Conservation (phyloP, 2,113 vertebrate species). For the Nerophis lumbriciformis region DNA sequence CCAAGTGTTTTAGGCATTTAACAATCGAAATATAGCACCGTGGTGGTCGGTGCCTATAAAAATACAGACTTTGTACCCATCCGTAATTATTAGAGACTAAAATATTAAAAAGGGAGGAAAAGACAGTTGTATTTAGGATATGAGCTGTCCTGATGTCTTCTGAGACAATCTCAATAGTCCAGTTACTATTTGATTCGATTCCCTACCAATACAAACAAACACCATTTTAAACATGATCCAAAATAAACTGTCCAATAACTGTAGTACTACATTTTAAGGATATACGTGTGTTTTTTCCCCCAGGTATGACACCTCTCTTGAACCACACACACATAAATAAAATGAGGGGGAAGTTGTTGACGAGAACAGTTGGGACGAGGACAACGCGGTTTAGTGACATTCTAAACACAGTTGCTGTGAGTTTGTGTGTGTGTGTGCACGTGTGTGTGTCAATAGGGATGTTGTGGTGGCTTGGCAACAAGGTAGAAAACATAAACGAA, state of each 20-base stretch:
- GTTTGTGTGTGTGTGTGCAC: background rate
- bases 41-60: no score
- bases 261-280: background rate
- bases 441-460: conserved; percentile 10
- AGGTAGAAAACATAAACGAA: conserved; percentile 9
- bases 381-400: conserved; percentile 23
- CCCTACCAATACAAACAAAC: background rate
- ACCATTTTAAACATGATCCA: background rate
- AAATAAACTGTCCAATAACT: background rate
- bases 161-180: no score
- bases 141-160: no score
- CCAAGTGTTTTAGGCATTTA: no score
- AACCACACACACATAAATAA: conserved; percentile 20
- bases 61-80: no score
- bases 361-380: conserved; percentile 16
- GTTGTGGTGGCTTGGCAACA: conserved; percentile 8
- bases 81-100: no score
- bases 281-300: background rate
- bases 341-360: conserved; percentile 15
- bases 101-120: no score
- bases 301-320: background rate
- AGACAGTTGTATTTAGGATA: no score
- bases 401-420: conserved; percentile 11
- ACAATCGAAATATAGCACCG: no score
- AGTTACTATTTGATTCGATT: no score